phyloP scores from a whole-genome alignment of 1,140 invertebrate species.

The Vanessa tameamea region DNA sequence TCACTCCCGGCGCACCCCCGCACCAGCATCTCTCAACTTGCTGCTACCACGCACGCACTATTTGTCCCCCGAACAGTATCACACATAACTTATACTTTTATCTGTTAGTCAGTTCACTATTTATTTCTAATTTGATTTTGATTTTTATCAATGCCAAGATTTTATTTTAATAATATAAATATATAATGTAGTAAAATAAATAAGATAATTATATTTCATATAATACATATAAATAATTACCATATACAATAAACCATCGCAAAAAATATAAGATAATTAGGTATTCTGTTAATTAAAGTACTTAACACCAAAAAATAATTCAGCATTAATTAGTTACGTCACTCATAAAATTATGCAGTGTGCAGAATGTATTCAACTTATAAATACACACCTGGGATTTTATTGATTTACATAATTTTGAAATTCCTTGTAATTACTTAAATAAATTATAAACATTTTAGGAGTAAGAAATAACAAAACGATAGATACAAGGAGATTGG shows the following conservation, averaged over 20 bases:
- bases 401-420: too few species aligned
- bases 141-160: slow-evolving; percentile 46
- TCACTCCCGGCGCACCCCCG: slow-evolving; percentile 70
- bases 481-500: not conserved
- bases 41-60: slow-evolving; percentile 35
- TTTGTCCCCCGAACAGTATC: slow-evolving; percentile 27
- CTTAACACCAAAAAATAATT: not conserved
- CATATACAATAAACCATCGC: not conserved
- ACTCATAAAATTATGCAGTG: too few species aligned
- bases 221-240: not conserved
- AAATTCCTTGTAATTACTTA: too few species aligned
- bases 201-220: not conserved
- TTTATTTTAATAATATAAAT: not conserved
- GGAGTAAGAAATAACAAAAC: not conserved
- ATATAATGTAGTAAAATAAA: too few species aligned
- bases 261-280: not conserved
- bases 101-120: not conserved
- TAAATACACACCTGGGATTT: too few species aligned
- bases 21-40: slow-evolving; percentile 67
- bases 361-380: too few species aligned
- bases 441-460: not conserved
- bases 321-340: too few species aligned
- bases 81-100: slow-evolving; percentile 33
- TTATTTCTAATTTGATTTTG: slow-evolving; percentile 14
- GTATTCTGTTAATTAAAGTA: not conserved